Base-by-base conservation (phyloP, 2,797 vertebrate species). In the Periparus ater region DNA sequence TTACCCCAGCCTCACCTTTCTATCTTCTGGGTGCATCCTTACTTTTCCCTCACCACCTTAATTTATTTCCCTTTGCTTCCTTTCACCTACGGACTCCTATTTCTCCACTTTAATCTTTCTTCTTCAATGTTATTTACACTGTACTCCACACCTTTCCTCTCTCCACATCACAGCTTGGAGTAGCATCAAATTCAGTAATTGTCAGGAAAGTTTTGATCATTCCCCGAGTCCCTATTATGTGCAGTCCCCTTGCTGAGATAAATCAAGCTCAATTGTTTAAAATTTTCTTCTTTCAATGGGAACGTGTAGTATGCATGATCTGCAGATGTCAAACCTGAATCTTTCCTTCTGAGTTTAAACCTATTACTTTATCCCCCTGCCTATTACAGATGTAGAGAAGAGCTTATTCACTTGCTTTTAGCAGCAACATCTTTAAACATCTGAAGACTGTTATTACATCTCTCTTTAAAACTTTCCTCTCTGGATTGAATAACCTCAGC, bases 391-490 rank as follows among this genome's bases (percentile, higher is more conserved):
- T 2, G 2, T 4, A 79, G 67, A 87, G 68, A 92, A 79, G 74
- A 85, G 50, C 66, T 80, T 79, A 89, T 83, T 88, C 87, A 80
- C 75, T 92, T 88, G 76, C 85, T 91, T 88, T 89, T 80, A 68
- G 57, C 65, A 89, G 82, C 50, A 88, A 80, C 73, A 74, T 79
- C 85, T 93, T 89, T 77, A 85, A 54, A 91, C 47, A 83, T 80
- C 61, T 1, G 0, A 93, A 89, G 76, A 83, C 66, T 88, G 54
- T 93, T 92, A 89, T 92, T 95, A 83, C 0, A 0, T 70, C 38
- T 89, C 50, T 83, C 74, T 79, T 94, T 94, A 94, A 77, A 45
- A 61, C 74, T 95, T 85, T 88, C 62, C n/a, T 86, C 92, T 88
- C 66, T 16, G 80, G 85, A 91, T 93, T 91, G 91, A 95, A 71